Percentiles rank a stretch among this genome's conserved stretches.
phyloP scores from a whole-genome alignment of 2,797 vertebrate species.

The Coranthus polyacanthus region DNA sequence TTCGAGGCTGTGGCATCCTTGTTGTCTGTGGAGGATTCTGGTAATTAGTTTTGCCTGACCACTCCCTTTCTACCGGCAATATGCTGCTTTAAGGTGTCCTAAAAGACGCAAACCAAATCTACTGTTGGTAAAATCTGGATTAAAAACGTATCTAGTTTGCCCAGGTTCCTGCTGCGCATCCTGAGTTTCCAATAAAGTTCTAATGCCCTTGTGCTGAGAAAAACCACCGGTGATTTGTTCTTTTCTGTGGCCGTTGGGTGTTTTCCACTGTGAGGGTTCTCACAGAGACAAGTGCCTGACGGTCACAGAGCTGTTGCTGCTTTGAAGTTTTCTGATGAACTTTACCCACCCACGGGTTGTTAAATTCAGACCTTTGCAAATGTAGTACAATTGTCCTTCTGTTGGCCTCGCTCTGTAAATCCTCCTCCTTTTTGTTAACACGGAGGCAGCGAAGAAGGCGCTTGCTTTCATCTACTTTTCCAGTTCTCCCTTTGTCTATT shows the following conservation, averaged over 20 bases:
- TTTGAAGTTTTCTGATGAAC: conserved; percentile 65
- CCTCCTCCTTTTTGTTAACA: conserved; percentile 4
- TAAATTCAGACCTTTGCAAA: conserved; percentile 45
- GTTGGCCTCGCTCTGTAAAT: conserved; percentile 3
- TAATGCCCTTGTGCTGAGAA: conserved; percentile 28
- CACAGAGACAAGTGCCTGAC: conserved; percentile 34
- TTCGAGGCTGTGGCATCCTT: conserved; percentile 37
- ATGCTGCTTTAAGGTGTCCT: conserved; percentile 19
- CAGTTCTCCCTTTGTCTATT: not conserved
- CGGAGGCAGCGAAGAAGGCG: not conserved
- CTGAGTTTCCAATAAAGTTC: conserved; percentile 37
- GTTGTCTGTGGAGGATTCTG: conserved; percentile 37
- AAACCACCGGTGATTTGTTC: conserved; percentile 45
- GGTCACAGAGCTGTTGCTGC: conserved; percentile 31
- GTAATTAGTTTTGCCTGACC: conserved; percentile 36
- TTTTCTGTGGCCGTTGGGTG: conserved; percentile 59
- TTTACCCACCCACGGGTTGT: conserved; percentile 38
- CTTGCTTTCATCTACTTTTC: conserved; percentile 1
- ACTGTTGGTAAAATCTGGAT: conserved; percentile 22
- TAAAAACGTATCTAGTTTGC: conserved; percentile 31
- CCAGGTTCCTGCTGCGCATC: conserved; percentile 29
- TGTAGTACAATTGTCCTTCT: conserved; percentile 21
- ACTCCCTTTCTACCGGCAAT: conserved; percentile 24
- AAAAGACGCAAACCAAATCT: conserved; percentile 16
- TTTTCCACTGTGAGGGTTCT: conserved; percentile 48